A percentile compares a stretch with the other conserved stretches of the same genome.
Conservation (phyloP, 1,140 invertebrate genomes). For the Dufourea novaeangliae region DNA sequence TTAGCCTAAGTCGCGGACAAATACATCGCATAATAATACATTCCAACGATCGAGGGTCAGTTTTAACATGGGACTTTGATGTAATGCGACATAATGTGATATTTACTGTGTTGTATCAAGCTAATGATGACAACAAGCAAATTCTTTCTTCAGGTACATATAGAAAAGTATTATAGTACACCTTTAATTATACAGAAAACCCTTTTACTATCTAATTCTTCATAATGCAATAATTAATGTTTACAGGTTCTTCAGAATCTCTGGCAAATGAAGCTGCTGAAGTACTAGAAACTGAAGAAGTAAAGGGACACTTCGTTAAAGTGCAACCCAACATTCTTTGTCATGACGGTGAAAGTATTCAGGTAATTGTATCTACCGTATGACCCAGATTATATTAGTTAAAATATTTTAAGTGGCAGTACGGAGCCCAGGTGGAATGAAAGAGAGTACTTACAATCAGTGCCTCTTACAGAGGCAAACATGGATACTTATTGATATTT, state of each 20-base stretch:
- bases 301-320: constrained; percentile 91
- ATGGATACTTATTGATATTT: too few species aligned
- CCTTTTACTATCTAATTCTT: neutral
- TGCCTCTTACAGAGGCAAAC: too few species aligned
- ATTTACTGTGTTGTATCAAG: constrained; percentile 89
- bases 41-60: constrained; percentile 92
- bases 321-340: constrained; percentile 92
- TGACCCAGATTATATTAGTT: too few species aligned
- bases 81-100: constrained; percentile 94
- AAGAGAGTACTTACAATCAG: too few species aligned
- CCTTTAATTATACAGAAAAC: neutral
- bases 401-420: too few species aligned
- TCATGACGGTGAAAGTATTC: constrained; percentile 96
- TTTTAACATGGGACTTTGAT: constrained; percentile 98
- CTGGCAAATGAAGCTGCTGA: constrained; percentile 75
- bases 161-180: neutral
- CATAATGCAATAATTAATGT: neutral
- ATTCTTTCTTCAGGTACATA: constrained; percentile 34
- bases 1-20: constrained; percentile 83
- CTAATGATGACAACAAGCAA: constrained; percentile 34
- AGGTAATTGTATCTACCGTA: constrained; percentile 84
- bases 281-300: constrained; percentile 87
- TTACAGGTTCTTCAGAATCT: constrained; percentile 46
- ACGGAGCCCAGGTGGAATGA: too few species aligned
- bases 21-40: constrained; percentile 92